Evolutionary conservation across 1,140 invertebrate species (phyloP).

Genomic region (Bombus fervidus): DNA sequence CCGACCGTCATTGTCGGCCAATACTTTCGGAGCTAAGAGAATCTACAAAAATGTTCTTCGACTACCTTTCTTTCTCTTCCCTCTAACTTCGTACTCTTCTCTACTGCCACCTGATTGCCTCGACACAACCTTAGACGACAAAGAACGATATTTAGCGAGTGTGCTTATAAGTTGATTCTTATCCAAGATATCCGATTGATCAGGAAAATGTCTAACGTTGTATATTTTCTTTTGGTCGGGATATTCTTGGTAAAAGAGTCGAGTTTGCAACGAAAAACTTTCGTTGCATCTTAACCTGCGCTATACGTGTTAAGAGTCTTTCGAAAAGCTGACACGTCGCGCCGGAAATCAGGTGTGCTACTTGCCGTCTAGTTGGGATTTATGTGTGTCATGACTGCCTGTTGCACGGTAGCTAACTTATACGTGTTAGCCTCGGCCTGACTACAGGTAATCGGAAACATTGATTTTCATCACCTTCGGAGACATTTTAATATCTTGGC

Average conservation of each 20-base stretch:
- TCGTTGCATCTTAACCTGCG: no score
- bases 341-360: slow-evolving; percentile 67
- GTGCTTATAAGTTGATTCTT: slow-evolving; percentile 28
- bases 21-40: slow-evolving; percentile 50
- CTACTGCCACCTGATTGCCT: not conserved
- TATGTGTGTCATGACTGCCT: slow-evolving; percentile 79
- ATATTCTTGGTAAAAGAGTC: no score
- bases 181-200: not conserved
- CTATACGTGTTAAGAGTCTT: slow-evolving; percentile 8
- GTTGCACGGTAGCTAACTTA: slow-evolving; percentile 74
- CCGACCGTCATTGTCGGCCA: slow-evolving; percentile 50
- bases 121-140: slow-evolving; percentile 19
- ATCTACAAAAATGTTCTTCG: slow-evolving; percentile 54
- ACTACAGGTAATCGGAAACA: slow-evolving; percentile 40
- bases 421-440: slow-evolving; percentile 55
- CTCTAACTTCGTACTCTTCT: not conserved
- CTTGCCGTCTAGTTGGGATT: slow-evolving; percentile 73
- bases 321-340: slow-evolving; percentile 58
- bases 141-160: slow-evolving; percentile 22
- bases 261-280: no score
- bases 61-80: slow-evolving; percentile 8
- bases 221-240: no score
- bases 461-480: not conserved
- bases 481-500: not conserved
- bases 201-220: no score